A percentile compares a stretch with the other conserved stretches of the same genome.
phyloP scores from a whole-genome alignment of 2,113 vertebrate species.

The Alligator sinensis region DNA sequence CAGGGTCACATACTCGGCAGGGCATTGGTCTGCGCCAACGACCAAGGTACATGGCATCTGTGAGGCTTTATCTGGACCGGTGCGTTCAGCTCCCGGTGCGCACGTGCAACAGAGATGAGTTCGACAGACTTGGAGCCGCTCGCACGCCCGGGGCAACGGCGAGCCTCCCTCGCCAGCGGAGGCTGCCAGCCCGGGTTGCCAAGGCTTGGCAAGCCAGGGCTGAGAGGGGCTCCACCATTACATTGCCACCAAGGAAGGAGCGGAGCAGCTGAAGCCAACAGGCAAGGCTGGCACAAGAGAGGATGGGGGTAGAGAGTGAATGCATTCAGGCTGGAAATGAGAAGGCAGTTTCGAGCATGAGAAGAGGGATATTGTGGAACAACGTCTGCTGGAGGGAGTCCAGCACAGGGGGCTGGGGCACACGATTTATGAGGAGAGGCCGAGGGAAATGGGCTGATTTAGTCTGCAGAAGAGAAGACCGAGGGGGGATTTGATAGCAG shows the following conservation, averaged over 20 bases:
- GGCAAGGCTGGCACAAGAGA: not conserved
- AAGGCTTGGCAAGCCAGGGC: not conserved
- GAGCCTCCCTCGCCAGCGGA: not conserved
- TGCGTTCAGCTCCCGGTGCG: slow-evolving; percentile 17
- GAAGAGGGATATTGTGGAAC: too few relatives aligned
- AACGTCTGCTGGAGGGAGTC: too few relatives aligned
- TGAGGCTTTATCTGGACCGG: slow-evolving; percentile 58
- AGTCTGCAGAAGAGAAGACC: too few relatives aligned
- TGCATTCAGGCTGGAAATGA: fast-evolving
- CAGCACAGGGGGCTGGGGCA: too few relatives aligned
- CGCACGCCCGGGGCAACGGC: fast-evolving
- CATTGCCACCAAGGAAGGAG: not conserved
- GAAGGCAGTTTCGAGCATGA: not conserved
- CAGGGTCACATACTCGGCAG: not conserved
- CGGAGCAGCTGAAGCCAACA: not conserved
- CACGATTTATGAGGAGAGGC: too few relatives aligned
- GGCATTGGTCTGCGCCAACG: fast-evolving
- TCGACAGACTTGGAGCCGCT: not conserved
- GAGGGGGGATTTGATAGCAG: too few relatives aligned
- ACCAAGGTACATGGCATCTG: slow-evolving; percentile 35
- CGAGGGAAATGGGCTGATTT: too few relatives aligned
- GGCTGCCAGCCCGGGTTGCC: fast-evolving
- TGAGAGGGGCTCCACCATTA: not conserved
- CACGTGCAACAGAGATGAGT: fast-evolving
- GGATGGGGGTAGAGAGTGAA: not conserved